Base-by-base conservation (phyloP, 2,888 invertebrate species). In the Leptopilina syphax region DNA sequence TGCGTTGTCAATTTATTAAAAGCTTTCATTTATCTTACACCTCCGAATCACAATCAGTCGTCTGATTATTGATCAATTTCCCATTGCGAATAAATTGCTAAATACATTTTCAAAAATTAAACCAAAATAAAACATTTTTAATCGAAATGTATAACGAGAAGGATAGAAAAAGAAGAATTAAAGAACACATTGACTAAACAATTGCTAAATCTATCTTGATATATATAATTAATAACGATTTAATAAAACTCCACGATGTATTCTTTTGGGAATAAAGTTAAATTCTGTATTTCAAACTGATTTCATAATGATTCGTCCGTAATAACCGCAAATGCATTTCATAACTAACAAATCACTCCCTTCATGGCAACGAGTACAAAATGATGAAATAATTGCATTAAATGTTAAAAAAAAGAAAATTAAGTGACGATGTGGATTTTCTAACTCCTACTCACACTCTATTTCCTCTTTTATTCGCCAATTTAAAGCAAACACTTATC, bases 321-420 rank as follows among this genome's bases (percentile, higher is more conserved):
- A 60, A 60, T 60, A 12, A 60, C 60, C 60, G 60, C 60, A 60
- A 60, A 60, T n/a, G 60, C 50, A 70, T 70, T 57, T 57, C 70
- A 34, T 65, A 65, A 65, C 13, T 24, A 70, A 27, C 50, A 70
- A 70, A 70, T 54, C 27, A 70, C 54, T 47, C 54, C 70, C 57
- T 27, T 70, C 24, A 18, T 3, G 70, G 50, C 7, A 70, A 50
- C 12, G 27, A 70, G 13, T 50, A 70, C 10, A n/a, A 24, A 12
- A 50, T 70, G 54, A n/a, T 57, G 70, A 70, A 70, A 70, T 70
- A 70, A 70, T 70, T 70, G 54, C 70, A 34, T 47, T 3, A 18
- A 67, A 18, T 18, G 44, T 18, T 18, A 47, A 27, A 27, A 27
- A 50, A 70, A 57, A 34, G 50, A 34, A 70, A 70, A 54, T 54